phyloP scores from a whole-genome alignment of 2,888 invertebrate genomes.

The Adela reaumurella region DNA sequence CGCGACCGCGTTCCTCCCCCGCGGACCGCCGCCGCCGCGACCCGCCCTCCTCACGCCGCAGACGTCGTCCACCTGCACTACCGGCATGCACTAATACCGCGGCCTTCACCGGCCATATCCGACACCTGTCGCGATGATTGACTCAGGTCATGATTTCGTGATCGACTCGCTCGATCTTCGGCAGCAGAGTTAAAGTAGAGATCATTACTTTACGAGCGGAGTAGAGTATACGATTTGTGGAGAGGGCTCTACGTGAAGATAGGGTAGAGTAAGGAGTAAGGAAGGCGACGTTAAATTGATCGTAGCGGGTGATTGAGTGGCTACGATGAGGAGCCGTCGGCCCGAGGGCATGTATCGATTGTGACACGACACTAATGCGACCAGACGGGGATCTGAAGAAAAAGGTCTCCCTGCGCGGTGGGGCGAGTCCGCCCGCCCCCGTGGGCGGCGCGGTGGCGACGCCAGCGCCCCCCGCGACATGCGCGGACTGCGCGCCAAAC shows the following conservation, averaged over 20 bases:
- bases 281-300: too few species aligned
- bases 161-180: background rate
- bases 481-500: background rate
- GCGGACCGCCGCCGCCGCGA: constrained; percentile 16
- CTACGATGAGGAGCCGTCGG: too few species aligned
- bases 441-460: constrained; percentile 15
- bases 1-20: constrained; percentile 23
- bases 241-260: too few species aligned
- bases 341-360: background rate
- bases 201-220: too few species aligned
- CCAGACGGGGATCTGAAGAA: background rate
- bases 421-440: constrained; percentile 17
- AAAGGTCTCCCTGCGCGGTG: background rate
- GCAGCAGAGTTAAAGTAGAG: too few species aligned
- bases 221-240: too few species aligned
- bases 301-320: too few species aligned
- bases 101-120: constrained; percentile 22
- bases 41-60: constrained; percentile 22
- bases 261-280: too few species aligned
- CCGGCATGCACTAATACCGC: constrained; percentile 38
- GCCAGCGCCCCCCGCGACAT: constrained; percentile 9
- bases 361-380: constrained; percentile 1
- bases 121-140: constrained; percentile 2
- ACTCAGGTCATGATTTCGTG: background rate
- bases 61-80: background rate